phyloP scores from a whole-genome alignment of 2,888 invertebrate genomes.

The Eilema depressum region DNA sequence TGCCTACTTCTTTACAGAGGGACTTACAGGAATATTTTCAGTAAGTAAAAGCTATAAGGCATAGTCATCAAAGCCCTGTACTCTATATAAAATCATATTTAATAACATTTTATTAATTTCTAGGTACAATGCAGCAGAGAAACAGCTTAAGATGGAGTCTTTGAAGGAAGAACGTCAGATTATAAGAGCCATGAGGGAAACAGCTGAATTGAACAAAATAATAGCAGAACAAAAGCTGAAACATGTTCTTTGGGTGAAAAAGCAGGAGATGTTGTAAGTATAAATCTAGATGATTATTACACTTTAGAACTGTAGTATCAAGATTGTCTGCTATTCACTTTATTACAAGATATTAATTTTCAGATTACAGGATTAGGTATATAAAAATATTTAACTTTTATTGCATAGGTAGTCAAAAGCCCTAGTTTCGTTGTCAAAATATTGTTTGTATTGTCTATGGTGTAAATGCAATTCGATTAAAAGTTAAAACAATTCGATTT shows the following conservation, averaged over 20 bases:
- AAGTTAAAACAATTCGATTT: neutral
- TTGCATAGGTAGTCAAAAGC: neutral
- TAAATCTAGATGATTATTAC: neutral
- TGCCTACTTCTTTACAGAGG: slow-evolving; percentile 61
- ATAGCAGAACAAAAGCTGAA: slow-evolving; percentile 88
- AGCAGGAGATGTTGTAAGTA: slow-evolving; percentile 77
- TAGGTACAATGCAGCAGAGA: slow-evolving; percentile 69
- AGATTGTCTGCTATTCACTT: neutral
- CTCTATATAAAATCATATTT: too few relatives aligned
- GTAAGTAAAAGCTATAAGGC: slow-evolving; percentile 52
- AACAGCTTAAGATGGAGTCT: slow-evolving; percentile 76
- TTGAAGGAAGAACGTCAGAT: slow-evolving; percentile 78
- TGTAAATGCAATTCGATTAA: neutral
- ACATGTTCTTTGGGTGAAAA: slow-evolving; percentile 79
- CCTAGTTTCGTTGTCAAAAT: neutral
- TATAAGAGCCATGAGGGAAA: slow-evolving; percentile 83
- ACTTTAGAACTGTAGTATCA: neutral
- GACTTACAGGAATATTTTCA: slow-evolving; percentile 72
- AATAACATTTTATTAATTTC: slow-evolving; percentile 3
- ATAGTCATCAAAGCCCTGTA: neutral
- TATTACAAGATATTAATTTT: neutral
- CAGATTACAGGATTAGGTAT: neutral
- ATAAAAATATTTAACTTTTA: neutral
- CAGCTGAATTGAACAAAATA: slow-evolving; percentile 88
- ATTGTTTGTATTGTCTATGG: neutral